phyloP scores from a whole-genome alignment of 1,140 invertebrate species.

The Zaprionus africanus region DNA sequence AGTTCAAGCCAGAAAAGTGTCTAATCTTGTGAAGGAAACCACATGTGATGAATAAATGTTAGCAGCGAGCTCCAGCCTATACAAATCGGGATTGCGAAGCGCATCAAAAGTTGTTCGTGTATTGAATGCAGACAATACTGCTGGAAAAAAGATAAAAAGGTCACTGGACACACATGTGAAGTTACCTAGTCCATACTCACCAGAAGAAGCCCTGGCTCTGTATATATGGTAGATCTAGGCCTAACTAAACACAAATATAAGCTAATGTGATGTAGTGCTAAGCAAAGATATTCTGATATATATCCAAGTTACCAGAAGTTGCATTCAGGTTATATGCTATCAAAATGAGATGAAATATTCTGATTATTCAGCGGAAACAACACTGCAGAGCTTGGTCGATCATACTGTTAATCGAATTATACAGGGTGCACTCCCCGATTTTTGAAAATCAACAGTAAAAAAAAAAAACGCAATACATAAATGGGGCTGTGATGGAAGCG shows the following conservation, averaged over 20 bases:
- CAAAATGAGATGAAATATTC: constrained; percentile 25
- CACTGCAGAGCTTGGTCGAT: constrained; percentile 38
- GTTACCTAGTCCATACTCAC: constrained; percentile 8
- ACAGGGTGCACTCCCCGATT: constrained; percentile 23
- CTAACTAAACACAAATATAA: constrained; percentile 20
- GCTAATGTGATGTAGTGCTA: constrained; percentile 12
- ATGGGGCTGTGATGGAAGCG: constrained; percentile 44
- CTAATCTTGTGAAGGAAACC: too few relatives aligned
- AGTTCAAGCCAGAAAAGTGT: too few relatives aligned
- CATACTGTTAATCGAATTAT: constrained; percentile 39
- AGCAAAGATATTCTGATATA: constrained; percentile 23
- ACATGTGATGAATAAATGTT: too few relatives aligned
- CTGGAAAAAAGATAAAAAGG: constrained; percentile 19
- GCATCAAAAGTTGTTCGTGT: too few relatives aligned
- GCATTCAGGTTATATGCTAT: constrained; percentile 23
- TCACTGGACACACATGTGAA: constrained; percentile 15
- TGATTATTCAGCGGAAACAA: constrained; percentile 28
- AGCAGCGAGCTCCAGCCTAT: too few relatives aligned
- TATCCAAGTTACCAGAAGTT: constrained; percentile 18
- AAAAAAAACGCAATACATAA: constrained; percentile 27
- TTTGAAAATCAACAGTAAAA: constrained; percentile 16
- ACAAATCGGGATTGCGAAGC: too few relatives aligned
- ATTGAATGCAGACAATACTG: neutral
- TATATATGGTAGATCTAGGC: neutral
- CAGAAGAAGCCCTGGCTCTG: neutral